Evolutionary conservation across 1,140 invertebrate genomes (phyloP).

Genomic region (Bradysia coprophila): DNA sequence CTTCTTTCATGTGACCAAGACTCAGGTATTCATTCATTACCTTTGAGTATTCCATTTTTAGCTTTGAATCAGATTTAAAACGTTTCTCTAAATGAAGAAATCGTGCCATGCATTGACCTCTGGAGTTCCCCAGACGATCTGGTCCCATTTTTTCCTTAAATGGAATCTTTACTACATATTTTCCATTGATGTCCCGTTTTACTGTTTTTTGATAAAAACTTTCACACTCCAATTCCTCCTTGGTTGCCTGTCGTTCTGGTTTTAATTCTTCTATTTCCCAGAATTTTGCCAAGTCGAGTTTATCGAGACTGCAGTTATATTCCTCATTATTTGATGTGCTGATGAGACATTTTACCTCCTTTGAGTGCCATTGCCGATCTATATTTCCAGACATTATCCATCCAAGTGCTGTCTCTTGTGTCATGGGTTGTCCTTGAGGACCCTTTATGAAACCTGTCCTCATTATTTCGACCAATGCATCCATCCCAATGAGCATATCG

Average conservation of each 20-base stretch:
- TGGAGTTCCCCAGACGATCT: neutral
- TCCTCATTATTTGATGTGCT: too few species aligned
- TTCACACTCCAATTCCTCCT: neutral
- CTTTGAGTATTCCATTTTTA: neutral
- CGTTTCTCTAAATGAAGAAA: neutral
- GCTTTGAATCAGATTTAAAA: neutral
- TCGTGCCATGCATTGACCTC: too few species aligned
- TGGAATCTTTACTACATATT: neutral
- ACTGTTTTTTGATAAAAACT: neutral
- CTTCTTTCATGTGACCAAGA: neutral
- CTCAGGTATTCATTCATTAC: neutral
- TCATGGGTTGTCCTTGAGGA: too few species aligned
- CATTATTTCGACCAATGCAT: too few species aligned
- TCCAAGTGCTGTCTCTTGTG: too few species aligned
- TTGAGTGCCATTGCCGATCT: too few species aligned
- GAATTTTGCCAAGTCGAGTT: too few species aligned
- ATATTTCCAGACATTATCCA: too few species aligned
- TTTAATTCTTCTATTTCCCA: neutral
- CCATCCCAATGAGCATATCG: too few species aligned
- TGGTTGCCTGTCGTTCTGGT: neutral
- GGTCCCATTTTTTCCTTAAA: neutral
- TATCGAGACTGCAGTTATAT: too few species aligned
- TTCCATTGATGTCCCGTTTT: neutral
- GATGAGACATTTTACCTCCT: too few species aligned
- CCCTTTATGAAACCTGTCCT: too few species aligned